A percentile compares a stretch with the other conserved stretches of the same genome.
phyloP scores from a whole-genome alignment of 2,888 invertebrate species.

The Drosophila mulleri region DNA sequence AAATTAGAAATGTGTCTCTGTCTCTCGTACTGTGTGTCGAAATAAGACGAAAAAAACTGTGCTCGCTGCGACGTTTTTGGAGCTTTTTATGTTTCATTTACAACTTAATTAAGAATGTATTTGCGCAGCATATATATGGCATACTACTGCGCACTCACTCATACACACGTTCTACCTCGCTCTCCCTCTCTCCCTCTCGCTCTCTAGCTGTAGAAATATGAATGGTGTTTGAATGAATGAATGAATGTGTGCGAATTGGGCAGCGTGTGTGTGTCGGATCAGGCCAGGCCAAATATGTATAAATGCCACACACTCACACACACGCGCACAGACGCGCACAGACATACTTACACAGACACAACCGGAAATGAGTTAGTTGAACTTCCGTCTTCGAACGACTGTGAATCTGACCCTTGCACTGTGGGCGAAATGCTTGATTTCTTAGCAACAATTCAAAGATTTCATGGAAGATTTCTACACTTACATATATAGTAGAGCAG shows the following conservation, averaged over 20 bases:
- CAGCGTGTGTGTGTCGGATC: constrained; percentile 27
- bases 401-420: constrained; percentile 36
- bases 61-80: constrained; percentile 68
- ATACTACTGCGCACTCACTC: constrained; percentile 9
- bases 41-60: constrained; percentile 47
- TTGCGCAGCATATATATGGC: constrained; percentile 63
- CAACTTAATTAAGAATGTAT: constrained; percentile 77
- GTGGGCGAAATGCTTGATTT: background rate
- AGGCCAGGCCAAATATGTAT: constrained; percentile 50
- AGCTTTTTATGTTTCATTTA: constrained; percentile 75
- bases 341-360: constrained; percentile 37
- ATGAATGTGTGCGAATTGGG: constrained; percentile 36
- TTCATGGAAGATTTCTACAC: background rate
- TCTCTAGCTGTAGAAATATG: constrained; percentile 33
- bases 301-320: constrained; percentile 30
- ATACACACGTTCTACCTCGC: background rate
- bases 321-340: constrained; percentile 32
- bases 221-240: constrained; percentile 52
- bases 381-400: constrained; percentile 78
- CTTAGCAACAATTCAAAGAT: background rate
- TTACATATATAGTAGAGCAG: background rate
- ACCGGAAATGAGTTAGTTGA: constrained; percentile 84
- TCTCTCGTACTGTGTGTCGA: constrained; percentile 24
- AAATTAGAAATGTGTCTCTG: constrained; percentile 50
- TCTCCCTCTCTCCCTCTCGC: background rate